Evolutionary conservation across 2,113 vertebrate species (phyloP).

Genomic region (Vombatus ursinus): DNA sequence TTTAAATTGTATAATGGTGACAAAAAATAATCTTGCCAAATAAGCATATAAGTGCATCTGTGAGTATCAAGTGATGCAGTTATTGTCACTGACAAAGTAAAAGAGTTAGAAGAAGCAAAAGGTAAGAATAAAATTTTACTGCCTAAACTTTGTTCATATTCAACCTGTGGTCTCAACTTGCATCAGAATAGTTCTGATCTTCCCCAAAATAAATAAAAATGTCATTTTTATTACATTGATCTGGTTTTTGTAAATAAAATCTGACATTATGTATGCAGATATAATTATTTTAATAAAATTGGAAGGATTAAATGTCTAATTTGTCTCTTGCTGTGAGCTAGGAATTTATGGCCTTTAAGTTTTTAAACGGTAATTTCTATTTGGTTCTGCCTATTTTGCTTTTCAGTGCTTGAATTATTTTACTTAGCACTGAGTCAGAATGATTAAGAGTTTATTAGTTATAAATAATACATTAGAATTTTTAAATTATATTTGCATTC

Average conservation of each 20-base stretch:
- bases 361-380: slow-evolving; percentile 63
- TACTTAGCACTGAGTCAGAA: slow-evolving; percentile 18
- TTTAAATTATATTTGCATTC: slow-evolving; percentile 33
- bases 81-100: background rate
- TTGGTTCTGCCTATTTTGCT: slow-evolving; percentile 43
- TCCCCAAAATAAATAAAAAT: slow-evolving; percentile 69
- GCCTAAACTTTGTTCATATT: slow-evolving; percentile 25
- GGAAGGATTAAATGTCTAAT: slow-evolving; percentile 71
- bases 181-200: slow-evolving; percentile 42
- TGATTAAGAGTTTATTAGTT: background rate
- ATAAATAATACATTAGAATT: slow-evolving; percentile 21
- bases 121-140: slow-evolving; percentile 23
- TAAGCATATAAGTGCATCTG: background rate
- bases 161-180: slow-evolving; percentile 27
- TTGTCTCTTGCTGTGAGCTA: slow-evolving; percentile 43
- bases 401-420: slow-evolving; percentile 36
- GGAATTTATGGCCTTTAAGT: background rate
- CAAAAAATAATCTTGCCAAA: background rate
- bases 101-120: slow-evolving; percentile 6
- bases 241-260: slow-evolving; percentile 77
- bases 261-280: slow-evolving; percentile 73
- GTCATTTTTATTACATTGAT: slow-evolving; percentile 55
- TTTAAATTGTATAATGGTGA: background rate
- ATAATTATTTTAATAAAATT: slow-evolving; percentile 77
- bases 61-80: background rate